Evolutionary conservation across 37 sponge, comb jelly and placozoan species (phyloP), one percentile per base, ranked within the genome.

Genomic region (Amphimedon queenslandica): DNA sequence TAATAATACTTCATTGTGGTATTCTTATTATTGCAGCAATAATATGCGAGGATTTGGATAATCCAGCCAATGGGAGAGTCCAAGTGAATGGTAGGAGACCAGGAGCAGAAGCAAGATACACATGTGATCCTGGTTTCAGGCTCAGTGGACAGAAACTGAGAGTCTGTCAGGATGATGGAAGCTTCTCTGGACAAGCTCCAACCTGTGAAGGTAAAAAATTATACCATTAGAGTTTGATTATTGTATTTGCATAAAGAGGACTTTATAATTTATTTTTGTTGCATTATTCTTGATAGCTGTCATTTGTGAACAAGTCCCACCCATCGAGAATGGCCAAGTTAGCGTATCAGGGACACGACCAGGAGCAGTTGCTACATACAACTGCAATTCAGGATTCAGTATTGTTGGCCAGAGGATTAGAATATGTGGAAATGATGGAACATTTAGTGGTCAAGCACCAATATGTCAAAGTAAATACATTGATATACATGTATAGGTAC

Each of bases 141-240:
- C 77, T 86, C 10, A 34, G 8, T 33, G 84, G 84, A 47, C 63
- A 23, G 11, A 38, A 2, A 13, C 27, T 21, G 1, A 60, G 84
- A 53, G 38, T 34, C n/a, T 84, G 84, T 42, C 27, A 60, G 21
- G 27, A 6, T 60, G 61, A 60, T 60, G 80, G 87, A 38, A 23
- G 27, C 35, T 91, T 82, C 82, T 71, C 71, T 57, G 87, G 77
- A 42, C 29, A 36, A n/a, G 55, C 63, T 0, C 86, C 86, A 18
- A 47, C 33, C 10, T 91, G 92, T 32, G 16, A 55, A 76, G 30
- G 87, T 86, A 57, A 60, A 13, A 18, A 13, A 8, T 13, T 47
- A 47, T 47, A 18, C 51, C 13, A 47, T 13, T 18, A 47, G 8
- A 13, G 13, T 18, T 18, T 18, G 13, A 47, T 47, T 47, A 47